These are phyloP conservation scores for Poeciliopsis prolifica DNA, from an alignment of 2,113 vertebrate species.

Conservation along the genomic window DNA sequence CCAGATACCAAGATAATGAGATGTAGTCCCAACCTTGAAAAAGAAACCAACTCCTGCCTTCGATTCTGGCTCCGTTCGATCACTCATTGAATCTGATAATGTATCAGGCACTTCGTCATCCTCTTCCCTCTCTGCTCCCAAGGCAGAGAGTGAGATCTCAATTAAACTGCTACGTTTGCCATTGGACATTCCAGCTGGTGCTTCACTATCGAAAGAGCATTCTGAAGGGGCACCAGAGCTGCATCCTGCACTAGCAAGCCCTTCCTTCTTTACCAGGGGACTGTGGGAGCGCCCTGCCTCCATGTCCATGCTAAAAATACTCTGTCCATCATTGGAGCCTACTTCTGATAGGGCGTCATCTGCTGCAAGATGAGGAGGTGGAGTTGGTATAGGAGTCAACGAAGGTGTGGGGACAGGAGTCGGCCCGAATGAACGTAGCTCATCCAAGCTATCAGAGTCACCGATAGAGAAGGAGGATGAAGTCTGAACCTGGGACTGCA, in stretches of 20 bases:
- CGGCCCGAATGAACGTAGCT: conserved; percentile 50
- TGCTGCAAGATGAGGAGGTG: conserved; percentile 10
- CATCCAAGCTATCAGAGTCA: conserved; percentile 51
- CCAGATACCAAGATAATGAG: background rate
- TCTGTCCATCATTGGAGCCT: conserved; percentile 73
- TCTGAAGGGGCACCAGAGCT: conserved; percentile 82
- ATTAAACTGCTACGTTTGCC: conserved; percentile 84
- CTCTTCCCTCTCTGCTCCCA: conserved; percentile 77
- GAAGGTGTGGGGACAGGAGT: conserved; percentile 46
- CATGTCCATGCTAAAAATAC: conserved; percentile 77
- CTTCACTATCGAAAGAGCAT: conserved; percentile 84
- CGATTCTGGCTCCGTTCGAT: conserved; percentile 77
- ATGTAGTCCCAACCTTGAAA: conserved; percentile 77
- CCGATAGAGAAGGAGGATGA: conserved; percentile 87
- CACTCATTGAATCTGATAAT: conserved; percentile 82
- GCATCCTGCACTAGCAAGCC: conserved; percentile 48
- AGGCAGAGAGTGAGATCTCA: conserved; percentile 84
- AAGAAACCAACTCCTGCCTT: conserved; percentile 86
- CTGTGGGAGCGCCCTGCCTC: conserved; percentile 57
- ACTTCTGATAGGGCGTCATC: conserved; percentile 72
- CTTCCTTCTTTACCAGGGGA: conserved; percentile 57
- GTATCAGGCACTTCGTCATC: conserved; percentile 70
- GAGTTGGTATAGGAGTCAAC: conserved; percentile 17
- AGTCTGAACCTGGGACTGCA: conserved; percentile 86
- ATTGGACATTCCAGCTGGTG: conserved; percentile 60